Evolutionary conservation across 2,797 vertebrate genomes (phyloP), one percentile per base, ranked within the genome.

Genomic region (Salarias fasciatus): DNA sequence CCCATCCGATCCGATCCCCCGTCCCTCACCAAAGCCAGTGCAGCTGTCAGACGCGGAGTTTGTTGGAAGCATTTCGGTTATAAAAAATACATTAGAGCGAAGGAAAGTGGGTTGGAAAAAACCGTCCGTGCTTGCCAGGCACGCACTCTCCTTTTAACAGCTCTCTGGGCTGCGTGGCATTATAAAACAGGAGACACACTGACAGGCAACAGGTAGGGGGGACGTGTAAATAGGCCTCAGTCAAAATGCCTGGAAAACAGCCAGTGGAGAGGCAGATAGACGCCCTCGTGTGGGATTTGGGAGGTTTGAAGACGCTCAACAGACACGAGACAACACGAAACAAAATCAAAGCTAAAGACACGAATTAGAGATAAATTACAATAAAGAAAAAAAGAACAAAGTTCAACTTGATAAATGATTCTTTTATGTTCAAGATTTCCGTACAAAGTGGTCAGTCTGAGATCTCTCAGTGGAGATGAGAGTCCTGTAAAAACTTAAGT

Each of bases 21-120:
- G 1, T 35, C 40, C 40, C 69, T 37, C 14, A 35, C 33, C 18
- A 6, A 55, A 42, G 37, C 62, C 64, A 44, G 2, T 7, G 48
- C 84, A 77, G 75, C 74, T 74, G 69, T 59, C 53, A 37, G 58
- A 64, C 38, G 14, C 62, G 75, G 64, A 42, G 13, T 13, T 15
- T 56, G 31, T 41, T 78, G 64, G 74, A 75, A 56, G 67, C 35
- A 6, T 68, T 78, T 75, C 50, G 53, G 33, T 69, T 66, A 74
- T 72, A 83, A 87, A 85, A 63, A 73, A 71, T 56, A 69, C 55
- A 77, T 81, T 50, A 70, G 49, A 75, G 63, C 24, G 0, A 56
- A 66, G 40, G 53, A 79, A 80, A 79, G 63, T 56, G 58, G 59
- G 53, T 49, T 72, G 70, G 69, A 57, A 60, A 52, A 58, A 49